Conservation (phyloP, 2,888 invertebrate species). For the Electrophaes corylata region DNA sequence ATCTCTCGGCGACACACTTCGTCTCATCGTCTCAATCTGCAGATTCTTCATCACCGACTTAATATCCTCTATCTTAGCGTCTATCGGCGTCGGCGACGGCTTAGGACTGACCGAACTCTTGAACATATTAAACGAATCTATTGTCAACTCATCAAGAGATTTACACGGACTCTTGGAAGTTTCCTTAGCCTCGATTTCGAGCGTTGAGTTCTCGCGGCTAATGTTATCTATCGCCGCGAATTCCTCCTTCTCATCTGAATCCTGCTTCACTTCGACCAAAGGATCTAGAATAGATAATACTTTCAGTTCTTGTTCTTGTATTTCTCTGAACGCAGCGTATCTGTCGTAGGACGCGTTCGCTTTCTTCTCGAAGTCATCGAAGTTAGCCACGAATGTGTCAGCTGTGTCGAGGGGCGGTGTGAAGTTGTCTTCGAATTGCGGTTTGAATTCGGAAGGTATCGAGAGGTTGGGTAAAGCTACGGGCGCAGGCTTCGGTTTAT, state of each 20-base stretch:
- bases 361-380: constrained; percentile 85
- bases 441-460: constrained; percentile 63
- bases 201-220: constrained; percentile 58
- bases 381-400: constrained; percentile 87
- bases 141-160: constrained; percentile 69
- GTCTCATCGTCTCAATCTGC: constrained; percentile 65
- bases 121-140: constrained; percentile 75
- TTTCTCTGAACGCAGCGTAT: constrained; percentile 94
- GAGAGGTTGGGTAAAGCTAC: constrained; percentile 39
- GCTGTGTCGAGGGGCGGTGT: constrained; percentile 62
- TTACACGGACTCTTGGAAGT: constrained; percentile 68
- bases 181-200: constrained; percentile 58
- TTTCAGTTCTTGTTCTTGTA: constrained; percentile 90
- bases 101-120: constrained; percentile 76
- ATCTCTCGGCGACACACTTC: constrained; percentile 77
- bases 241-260: constrained; percentile 71
- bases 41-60: constrained; percentile 77
- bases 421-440: constrained; percentile 88
- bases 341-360: constrained; percentile 88
- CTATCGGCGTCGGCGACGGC: constrained; percentile 62
- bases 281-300: constrained; percentile 68
- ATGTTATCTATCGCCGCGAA: constrained; percentile 63
- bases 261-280: constrained; percentile 61
- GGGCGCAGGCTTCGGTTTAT: constrained; percentile 42
- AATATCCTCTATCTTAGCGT: constrained; percentile 77